These are phyloP conservation scores for Xestia ashworthii DNA, from an alignment of 2,888 invertebrate genomes.

Conservation along the genomic window DNA sequence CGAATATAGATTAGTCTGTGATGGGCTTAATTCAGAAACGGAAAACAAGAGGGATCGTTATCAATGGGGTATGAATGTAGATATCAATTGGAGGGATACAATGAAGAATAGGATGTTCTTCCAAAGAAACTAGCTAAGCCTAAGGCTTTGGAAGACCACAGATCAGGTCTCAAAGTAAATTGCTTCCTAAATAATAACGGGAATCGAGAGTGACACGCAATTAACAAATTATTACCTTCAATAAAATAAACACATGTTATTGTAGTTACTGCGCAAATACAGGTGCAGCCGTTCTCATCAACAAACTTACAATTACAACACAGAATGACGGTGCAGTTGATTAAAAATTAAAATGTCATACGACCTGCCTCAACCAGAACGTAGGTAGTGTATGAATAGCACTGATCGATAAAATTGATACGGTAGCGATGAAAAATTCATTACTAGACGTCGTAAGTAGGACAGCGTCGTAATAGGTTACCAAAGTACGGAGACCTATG, in stretches of 20 bases:
- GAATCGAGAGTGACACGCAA: neutral
- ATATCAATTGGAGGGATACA: too few species aligned
- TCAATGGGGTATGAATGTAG: neutral
- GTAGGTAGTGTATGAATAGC: constrained; percentile 25
- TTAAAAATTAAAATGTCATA: constrained; percentile 45
- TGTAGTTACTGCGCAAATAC: constrained; percentile 16
- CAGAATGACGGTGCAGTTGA: constrained; percentile 34
- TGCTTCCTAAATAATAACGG: neutral
- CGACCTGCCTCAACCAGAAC: constrained; percentile 55
- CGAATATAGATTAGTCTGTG: constrained; percentile 3
- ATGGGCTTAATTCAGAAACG: neutral
- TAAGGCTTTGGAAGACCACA: neutral
- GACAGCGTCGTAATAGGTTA: constrained; percentile 42
- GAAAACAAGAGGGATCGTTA: neutral
- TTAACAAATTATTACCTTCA: neutral
- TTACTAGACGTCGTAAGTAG: constrained; percentile 42
- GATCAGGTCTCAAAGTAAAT: neutral
- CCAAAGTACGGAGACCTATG: constrained; percentile 35
- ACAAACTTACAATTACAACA: constrained; percentile 36
- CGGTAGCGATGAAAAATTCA: constrained; percentile 60
- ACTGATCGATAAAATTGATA: constrained; percentile 49
- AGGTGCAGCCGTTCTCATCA: constrained; percentile 47
- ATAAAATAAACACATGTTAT: constrained; percentile 19
- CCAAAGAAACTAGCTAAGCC: neutral
- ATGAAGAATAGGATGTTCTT: neutral